Evolutionary conservation across 2,888 invertebrate genomes (phyloP), one percentile per base, ranked within the genome.

Genomic region (Melipona beecheii): DNA sequence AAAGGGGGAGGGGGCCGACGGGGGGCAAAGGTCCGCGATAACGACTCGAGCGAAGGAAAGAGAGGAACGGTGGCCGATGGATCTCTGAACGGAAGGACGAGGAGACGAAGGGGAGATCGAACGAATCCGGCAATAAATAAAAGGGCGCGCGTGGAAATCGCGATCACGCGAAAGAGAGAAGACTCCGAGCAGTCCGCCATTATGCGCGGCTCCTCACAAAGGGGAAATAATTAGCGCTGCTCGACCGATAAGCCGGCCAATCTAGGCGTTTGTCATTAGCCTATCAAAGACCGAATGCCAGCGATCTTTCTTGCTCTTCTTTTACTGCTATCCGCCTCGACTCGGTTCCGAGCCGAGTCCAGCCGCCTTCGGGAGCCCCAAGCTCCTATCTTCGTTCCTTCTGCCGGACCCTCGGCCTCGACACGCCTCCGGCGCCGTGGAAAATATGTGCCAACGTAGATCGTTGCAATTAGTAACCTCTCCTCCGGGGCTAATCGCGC

Each of bases 181-280:
- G 75, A 65, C 60, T 75, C 15, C 72, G 76, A 71, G 82, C 43
- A 65, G 68, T 83, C 84, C 86, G 87, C 89, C 88, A 91, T 89
- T 91, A 91, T 83, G 85, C 81, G 89, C 93, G 93, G 92, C 93
- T 87, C 76, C 86, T 87, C 87, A 92, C 93, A 94, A 94, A 93
- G 93, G 84, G 79, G 89, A 92, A 94, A 94, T 94, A 94, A 94
- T 94, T 94, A 94, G 94, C 91, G 89, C 87, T 91, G 88, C 87
- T 86, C 91, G 86, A 80, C 88, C 86, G 92, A 93, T 93, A 93
- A 92, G 91, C 87, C 87, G 89, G 77, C 88, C 94, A 93, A 93
- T 94, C 94, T 93, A 93, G 91, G 91, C 91, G 92, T 93, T 93
- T 93, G 94, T 94, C 94, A 94, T 94, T 94, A 94, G 93, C 93